Base-by-base conservation (phyloP, 2,113 vertebrate genomes). In the Misgurnus anguillicaudatus region DNA sequence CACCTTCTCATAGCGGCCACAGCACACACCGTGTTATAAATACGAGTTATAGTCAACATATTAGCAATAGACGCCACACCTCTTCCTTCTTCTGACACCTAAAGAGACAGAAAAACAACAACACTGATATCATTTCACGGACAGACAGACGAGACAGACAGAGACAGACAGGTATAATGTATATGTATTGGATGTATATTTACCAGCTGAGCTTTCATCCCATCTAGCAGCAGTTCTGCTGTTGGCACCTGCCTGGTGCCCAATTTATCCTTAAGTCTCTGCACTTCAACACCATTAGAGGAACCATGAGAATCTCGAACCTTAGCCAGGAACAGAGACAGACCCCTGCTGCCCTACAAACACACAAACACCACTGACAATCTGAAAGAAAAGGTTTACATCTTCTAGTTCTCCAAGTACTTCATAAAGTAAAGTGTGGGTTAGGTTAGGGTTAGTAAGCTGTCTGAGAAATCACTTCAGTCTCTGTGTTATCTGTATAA, bases 191-290 rank as follows among this genome's bases (percentile, higher is more conserved):
- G 24, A 74, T 6, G 62, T 16, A 6, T 11, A 82, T 86, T 81
- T 77, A 96, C 95, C 83, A 88, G 89, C 78, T 92, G 83, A 57
- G 95, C 94, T 21, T 70, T 82, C 63, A 93, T 89, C 71, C 94
- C 94, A 0, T 94, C 87, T 47, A 97, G 87, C 71, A 94, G 90
- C 0, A 97, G 87, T 89, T 97, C 95, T 4, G 95, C 95, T 0
- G 94, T 97, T 4, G 95, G 95, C 92, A 97, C 82, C 87, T 95
- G 94, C 83, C 93, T 85, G 0, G 95, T 97, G 16, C 95, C 95
- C 85, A 96, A 79, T 78, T 97, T 97, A 55, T 95, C 91, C 81
- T 97, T 97, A 85, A 97, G 92, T 79, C 92, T 89, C 78, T 95
- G 95, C 72, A 96, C 91, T 57, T 93, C 90, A 58, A 96, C 92